These are phyloP conservation scores for Aulostomus chinensis DNA, from an alignment of 2,797 vertebrate species.

Conservation along the genomic window DNA sequence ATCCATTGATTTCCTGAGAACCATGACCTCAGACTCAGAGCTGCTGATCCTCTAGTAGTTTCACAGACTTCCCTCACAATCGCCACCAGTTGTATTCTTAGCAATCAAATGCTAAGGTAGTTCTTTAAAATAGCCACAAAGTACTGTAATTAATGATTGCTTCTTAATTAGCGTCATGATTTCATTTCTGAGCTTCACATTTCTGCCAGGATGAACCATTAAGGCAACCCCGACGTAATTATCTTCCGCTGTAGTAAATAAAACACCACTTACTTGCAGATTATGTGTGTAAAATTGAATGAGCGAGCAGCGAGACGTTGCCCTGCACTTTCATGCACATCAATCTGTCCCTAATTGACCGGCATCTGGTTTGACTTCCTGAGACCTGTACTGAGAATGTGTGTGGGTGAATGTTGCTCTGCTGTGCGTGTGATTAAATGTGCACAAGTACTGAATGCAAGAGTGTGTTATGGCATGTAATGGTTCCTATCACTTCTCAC, in stretches of 20 bases:
- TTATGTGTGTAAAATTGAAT: conserved; percentile 10
- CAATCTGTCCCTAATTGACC: no score
- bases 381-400: background rate
- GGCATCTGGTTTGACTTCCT: conserved; percentile 5
- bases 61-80: background rate
- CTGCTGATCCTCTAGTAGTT: background rate
- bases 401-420: background rate
- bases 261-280: conserved; percentile 33
- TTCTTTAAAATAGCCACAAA: background rate
- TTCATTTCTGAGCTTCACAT: conserved; percentile 6
- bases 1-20: no score
- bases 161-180: background rate
- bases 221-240: conserved; percentile 22
- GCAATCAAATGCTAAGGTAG: no score
- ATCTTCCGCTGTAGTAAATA: conserved; percentile 29
- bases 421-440: background rate
- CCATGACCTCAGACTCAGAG: no score
- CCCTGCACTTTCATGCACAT: conserved; percentile 1
- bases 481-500: conserved; percentile 72
- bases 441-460: background rate
- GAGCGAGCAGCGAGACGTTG: background rate
- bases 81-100: background rate
- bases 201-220: no score
- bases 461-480: no score
- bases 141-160: conserved; percentile 5